Evolutionary conservation across 2,797 vertebrate genomes (phyloP).

Genomic region (Prionace glauca): DNA sequence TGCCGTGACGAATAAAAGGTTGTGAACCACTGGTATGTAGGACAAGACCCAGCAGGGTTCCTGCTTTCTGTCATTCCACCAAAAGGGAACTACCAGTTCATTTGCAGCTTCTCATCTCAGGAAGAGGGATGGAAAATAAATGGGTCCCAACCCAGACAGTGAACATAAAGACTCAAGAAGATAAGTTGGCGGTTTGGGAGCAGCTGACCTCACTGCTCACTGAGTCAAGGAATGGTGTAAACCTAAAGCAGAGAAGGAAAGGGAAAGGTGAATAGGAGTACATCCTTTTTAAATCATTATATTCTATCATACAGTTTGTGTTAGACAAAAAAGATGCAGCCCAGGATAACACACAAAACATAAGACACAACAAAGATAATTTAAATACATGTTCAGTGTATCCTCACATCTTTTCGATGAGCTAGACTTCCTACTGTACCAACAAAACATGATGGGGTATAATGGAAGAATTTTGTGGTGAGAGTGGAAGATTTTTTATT

Average conservation of each 20-base stretch:
- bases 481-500: background rate
- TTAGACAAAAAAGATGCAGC: background rate
- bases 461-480: background rate
- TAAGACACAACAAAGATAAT: background rate
- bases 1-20: too few species aligned
- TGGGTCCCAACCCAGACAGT: background rate
- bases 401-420: background rate
- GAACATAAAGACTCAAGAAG: background rate
- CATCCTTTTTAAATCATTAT: background rate
- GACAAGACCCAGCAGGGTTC: background rate
- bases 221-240: background rate
- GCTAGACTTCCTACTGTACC: background rate
- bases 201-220: background rate
- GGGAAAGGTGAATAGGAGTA: background rate
- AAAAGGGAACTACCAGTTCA: background rate
- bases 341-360: background rate
- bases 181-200: background rate
- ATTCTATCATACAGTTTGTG: background rate
- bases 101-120: background rate
- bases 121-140: background rate
- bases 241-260: too few species aligned
- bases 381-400: background rate
- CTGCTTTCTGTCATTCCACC: background rate
- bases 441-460: background rate
- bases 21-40: too few species aligned